phyloP scores from a whole-genome alignment of 2,797 vertebrate genomes.

The Coranthus polyacanthus region DNA sequence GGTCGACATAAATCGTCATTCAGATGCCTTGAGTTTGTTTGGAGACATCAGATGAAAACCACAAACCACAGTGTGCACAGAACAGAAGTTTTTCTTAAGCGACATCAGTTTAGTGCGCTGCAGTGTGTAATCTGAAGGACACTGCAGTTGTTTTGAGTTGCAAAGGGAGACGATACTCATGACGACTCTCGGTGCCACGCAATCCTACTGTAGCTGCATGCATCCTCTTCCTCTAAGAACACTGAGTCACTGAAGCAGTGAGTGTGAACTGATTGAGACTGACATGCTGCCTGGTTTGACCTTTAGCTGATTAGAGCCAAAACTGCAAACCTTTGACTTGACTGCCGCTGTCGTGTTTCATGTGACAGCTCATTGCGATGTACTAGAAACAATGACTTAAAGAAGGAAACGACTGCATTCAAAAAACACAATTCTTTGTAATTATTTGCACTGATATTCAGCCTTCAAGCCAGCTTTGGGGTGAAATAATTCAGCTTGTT shows the following conservation, averaged over 20 bases:
- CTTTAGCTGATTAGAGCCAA: conserved; percentile 65
- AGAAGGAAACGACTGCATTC: neutral
- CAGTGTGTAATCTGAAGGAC: conserved; percentile 24
- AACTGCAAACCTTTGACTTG: conserved; percentile 46
- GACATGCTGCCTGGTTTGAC: conserved; percentile 69
- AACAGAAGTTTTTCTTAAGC: conserved; percentile 12
- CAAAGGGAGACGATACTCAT: conserved; percentile 27
- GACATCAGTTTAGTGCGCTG: conserved; percentile 24
- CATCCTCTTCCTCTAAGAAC: conserved; percentile 37
- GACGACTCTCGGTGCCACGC: conserved; percentile 5
- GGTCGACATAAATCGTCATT: neutral
- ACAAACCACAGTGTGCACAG: neutral
- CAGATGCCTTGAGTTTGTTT: no score
- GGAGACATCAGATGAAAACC: conserved; percentile 1
- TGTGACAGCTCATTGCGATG: conserved; percentile 13
- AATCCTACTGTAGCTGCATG: conserved; percentile 34
- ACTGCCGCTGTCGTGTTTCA: conserved; percentile 28
- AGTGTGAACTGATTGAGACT: conserved; percentile 65
- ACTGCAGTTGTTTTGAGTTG: conserved; percentile 35
- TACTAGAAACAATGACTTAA: neutral
- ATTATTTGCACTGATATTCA: neutral
- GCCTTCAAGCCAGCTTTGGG: neutral
- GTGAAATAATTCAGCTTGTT: neutral
- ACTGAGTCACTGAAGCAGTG: conserved; percentile 59
- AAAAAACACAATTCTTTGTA: neutral